These are phyloP conservation scores for Synanthedon formicaeformis DNA, from an alignment of 2,888 invertebrate genomes.

Conservation along the genomic window DNA sequence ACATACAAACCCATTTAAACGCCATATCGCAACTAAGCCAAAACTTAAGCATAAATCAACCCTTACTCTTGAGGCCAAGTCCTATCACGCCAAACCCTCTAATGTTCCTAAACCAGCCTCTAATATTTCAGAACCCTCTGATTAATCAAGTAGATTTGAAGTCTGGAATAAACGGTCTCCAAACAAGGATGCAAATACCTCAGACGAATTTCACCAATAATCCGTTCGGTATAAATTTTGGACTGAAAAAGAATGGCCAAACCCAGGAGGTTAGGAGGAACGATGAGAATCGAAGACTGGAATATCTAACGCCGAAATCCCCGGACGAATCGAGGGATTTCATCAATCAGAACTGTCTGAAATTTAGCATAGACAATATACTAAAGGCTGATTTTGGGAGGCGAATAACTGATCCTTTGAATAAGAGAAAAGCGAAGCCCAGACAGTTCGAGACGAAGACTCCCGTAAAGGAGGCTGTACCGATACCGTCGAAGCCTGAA, in stretches of 20 bases:
- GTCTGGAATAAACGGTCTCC: conserved; percentile 27
- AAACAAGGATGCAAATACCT: conserved; percentile 34
- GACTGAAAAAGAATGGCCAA: conserved; percentile 28
- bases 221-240: conserved; percentile 45
- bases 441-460: conserved; percentile 38
- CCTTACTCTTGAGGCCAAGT: conserved; percentile 51
- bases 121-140: conserved; percentile 53
- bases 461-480: conserved; percentile 35
- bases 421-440: conserved; percentile 66
- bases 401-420: conserved; percentile 76
- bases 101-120: conserved; percentile 61
- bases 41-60: conserved; percentile 54
- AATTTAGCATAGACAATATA: conserved; percentile 90
- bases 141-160: conserved; percentile 52
- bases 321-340: conserved; percentile 52
- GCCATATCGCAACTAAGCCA: conserved; percentile 76
- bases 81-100: conserved; percentile 63
- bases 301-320: conserved; percentile 40
- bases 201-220: conserved; percentile 36
- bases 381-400: conserved; percentile 87
- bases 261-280: conserved; percentile 32
- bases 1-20: conserved; percentile 76
- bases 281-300: conserved; percentile 44
- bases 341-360: conserved; percentile 72
- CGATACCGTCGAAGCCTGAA: conserved; percentile 29